Conservation (phyloP, 2,888 invertebrate genomes). For the Calliphora vomitoria region DNA sequence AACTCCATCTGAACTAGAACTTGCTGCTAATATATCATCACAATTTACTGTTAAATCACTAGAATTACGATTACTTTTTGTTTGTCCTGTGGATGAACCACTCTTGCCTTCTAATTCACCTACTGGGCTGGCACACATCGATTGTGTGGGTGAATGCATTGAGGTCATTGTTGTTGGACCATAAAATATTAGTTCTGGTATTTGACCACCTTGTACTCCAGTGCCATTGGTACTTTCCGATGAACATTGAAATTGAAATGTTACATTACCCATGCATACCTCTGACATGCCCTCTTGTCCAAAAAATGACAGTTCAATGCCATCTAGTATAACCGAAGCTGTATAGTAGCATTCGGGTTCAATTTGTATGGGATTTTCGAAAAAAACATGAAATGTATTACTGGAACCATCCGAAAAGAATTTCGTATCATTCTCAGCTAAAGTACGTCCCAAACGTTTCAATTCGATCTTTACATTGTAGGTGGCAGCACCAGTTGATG, state of each 20-base stretch:
- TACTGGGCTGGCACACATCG: conserved; percentile 82
- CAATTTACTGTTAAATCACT: conserved; percentile 75
- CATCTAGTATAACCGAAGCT: conserved; percentile 97
- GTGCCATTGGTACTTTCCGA: conserved; percentile 99
- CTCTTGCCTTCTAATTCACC: conserved; percentile 76
- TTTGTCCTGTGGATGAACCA: conserved; percentile 40
- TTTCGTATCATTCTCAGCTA: conserved; percentile 96
- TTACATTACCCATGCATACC: conserved; percentile 95
- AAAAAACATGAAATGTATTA: conserved; percentile 96
- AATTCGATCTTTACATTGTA: conserved; percentile 97
- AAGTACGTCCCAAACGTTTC: conserved; percentile 93
- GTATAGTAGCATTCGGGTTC: conserved; percentile 98
- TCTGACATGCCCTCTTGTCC: conserved; percentile 98
- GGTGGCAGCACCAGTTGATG: conserved; percentile 97
- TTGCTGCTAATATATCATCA: conserved; percentile 74
- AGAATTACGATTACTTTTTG: conserved; percentile 72
- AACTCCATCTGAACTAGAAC: conserved; percentile 73
- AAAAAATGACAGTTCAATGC: conserved; percentile 97
- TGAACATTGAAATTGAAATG: conserved; percentile 98
- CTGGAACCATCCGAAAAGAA: conserved; percentile 98
- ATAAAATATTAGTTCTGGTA: conserved; percentile 98
- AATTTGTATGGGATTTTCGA: conserved; percentile 91
- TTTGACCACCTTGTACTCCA: conserved; percentile 98
- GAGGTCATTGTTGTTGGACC: conserved; percentile 89
- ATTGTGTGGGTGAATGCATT: conserved; percentile 83